Evolutionary conservation across 2,797 vertebrate species (phyloP), one percentile per base, ranked within the genome.

Genomic region (Neoniphon sammara): DNA sequence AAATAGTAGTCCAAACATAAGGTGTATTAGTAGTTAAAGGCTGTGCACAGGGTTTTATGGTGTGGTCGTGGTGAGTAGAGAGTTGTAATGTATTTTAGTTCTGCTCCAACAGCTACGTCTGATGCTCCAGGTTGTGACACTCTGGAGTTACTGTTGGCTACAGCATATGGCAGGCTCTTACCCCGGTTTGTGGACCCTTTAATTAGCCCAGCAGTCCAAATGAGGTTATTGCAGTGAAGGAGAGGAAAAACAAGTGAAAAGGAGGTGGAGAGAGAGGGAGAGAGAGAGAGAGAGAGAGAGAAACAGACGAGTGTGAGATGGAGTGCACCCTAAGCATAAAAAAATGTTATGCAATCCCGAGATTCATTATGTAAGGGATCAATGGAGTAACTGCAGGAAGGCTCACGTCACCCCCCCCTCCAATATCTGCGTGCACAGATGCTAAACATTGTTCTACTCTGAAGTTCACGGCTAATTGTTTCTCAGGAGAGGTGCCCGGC

Each of bases 141-240:
- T 75, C 59, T 66, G 72, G 71, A 80, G 78, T 80, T 80, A 67
- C 75, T 83, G 76, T 83, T 70, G 75, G 83, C 71, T 34, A 39
- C 53, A 88, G 83, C 82, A 88, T 92, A 90, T 89, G 90, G 87
- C 59, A 8, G 59, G 49, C 72, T 84, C 73, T 73, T 63, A 76
- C 62, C 82, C 74, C 21, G 72, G 75, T 90, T 85, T 81, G 83
- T 80, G 78, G 81, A 87, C 46, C 73, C 63, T 85, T 78, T 85
- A 89, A 93, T 92, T 89, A 91, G 84, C 77, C 80, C 83, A 88
- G 72, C 34, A 49, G 86, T 87, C 88, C 88, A 90, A 90, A 90
- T 70, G 81, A 91, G 91, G 87, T 88, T 90, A 87, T 76, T 66
- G 75, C 81, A 85, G 69, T 10, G 76, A 84, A 66, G 75, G 71